Evolutionary conservation across 37 sponge, comb jelly and placozoan genomes (phyloP).

Genomic region (Amphimedon queenslandica): DNA sequence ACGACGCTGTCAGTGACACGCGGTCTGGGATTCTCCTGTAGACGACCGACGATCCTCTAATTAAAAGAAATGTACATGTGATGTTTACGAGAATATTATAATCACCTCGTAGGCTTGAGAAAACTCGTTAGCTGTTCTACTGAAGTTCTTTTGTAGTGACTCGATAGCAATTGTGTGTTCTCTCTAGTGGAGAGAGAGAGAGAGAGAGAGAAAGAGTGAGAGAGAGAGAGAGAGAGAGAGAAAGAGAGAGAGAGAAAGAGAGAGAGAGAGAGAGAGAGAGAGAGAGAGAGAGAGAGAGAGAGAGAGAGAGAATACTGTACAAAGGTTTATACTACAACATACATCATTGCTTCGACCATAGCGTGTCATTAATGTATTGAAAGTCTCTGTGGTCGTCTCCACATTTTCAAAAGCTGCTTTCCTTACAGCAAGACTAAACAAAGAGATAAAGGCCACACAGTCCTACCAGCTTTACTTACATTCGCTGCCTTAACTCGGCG

Average conservation of each 20-base stretch:
- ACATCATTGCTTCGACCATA: not conserved
- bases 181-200: not conserved
- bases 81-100: not conserved
- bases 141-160: not conserved
- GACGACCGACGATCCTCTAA: not conserved
- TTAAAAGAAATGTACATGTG: not conserved
- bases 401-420: not conserved
- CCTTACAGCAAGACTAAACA: not conserved
- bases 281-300: not conserved
- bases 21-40: conserved; percentile 1
- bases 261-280: conserved; percentile 5
- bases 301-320: not conserved
- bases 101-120: not conserved
- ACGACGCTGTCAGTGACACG: not conserved
- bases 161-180: not conserved
- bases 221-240: not conserved
- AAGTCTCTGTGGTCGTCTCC: not conserved
- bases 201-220: not conserved
- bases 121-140: conserved; percentile 1
- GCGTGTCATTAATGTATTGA: not conserved
- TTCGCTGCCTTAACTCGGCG: too few species aligned
- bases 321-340: not conserved
- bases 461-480: too few species aligned
- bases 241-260: not conserved
- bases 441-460: too few species aligned